Evolutionary conservation across 2,113 vertebrate species (phyloP).

Genomic region (Archilochus colubris): DNA sequence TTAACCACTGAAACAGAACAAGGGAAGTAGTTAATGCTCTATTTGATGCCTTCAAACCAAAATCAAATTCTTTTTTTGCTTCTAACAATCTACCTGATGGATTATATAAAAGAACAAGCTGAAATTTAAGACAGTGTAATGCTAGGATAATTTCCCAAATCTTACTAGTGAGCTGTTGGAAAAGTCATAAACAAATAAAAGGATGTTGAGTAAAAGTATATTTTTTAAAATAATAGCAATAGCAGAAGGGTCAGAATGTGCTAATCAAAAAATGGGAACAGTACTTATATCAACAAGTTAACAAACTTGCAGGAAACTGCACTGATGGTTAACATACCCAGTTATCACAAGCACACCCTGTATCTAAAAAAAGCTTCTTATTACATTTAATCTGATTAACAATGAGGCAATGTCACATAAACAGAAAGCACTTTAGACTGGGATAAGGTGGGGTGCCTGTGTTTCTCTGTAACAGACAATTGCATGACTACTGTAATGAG

Average conservation of each 20-base stretch:
- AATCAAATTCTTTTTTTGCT: neutral
- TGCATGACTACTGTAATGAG: neutral
- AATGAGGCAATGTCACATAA: neutral
- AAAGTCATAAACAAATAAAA: neutral
- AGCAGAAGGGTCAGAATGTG: neutral
- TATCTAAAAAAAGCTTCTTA: slow-evolving; percentile 11
- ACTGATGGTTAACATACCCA: neutral
- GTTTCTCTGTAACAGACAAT: neutral
- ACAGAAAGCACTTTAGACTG: neutral
- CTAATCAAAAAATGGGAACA: neutral
- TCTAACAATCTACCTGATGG: neutral
- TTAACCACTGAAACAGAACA: neutral
- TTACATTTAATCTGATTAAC: slow-evolving; percentile 25
- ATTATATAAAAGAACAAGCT: neutral
- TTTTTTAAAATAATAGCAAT: neutral
- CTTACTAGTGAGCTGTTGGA: neutral
- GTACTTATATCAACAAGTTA: neutral
- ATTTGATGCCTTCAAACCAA: neutral
- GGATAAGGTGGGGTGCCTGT: neutral
- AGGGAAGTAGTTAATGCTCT: neutral
- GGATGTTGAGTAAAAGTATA: neutral
- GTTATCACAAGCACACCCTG: neutral
- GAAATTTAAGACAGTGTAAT: neutral
- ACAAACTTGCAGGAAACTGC: neutral
- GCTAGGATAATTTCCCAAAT: neutral